phyloP scores from a whole-genome alignment of 1,140 invertebrate species.

The Eumaeus atala region DNA sequence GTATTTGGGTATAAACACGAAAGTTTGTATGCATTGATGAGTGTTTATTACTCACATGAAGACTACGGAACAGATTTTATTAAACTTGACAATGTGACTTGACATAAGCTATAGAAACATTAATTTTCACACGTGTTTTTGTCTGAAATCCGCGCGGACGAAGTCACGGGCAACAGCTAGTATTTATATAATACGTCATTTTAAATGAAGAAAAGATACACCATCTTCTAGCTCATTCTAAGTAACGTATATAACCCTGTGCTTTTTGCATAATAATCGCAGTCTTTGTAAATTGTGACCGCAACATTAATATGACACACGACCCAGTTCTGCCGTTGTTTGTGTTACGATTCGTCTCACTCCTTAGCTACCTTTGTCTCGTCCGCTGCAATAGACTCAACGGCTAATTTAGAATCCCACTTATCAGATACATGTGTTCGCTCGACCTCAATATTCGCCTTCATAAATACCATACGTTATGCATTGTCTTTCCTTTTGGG shows the following conservation, averaged over 20 bases:
- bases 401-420: constrained; percentile 53
- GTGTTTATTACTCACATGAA: no score
- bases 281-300: constrained; percentile 29
- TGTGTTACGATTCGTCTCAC: constrained; percentile 30
- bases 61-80: no score
- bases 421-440: constrained; percentile 65
- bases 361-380: constrained; percentile 52
- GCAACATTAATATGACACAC: constrained; percentile 47
- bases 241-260: constrained; percentile 14
- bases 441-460: constrained; percentile 56
- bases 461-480: constrained; percentile 43
- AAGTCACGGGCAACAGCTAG: no score
- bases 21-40: no score
- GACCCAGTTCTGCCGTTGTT: constrained; percentile 41
- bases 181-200: no score
- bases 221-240: no score
- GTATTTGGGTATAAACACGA: no score
- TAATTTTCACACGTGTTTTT: no score
- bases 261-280: constrained; percentile 35
- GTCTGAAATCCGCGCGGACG: no score
- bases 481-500: constrained; percentile 24
- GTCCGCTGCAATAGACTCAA: constrained; percentile 42
- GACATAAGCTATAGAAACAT: no score
- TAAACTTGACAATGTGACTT: no score
- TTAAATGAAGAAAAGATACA: no score